Conservation (phyloP, 2,797 vertebrate species). For the Characodon lateralis region DNA sequence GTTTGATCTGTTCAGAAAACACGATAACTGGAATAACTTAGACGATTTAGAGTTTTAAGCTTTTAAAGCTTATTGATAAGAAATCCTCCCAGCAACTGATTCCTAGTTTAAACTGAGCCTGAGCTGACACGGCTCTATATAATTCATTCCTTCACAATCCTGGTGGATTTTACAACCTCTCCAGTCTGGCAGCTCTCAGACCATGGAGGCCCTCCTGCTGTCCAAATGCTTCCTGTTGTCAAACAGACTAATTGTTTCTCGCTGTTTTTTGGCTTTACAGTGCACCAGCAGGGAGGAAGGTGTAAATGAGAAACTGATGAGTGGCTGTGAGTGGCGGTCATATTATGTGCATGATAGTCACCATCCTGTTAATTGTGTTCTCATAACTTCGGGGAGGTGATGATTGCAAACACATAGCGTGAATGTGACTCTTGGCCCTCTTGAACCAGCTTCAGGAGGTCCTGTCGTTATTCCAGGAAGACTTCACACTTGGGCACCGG, state of each 20-base stretch:
- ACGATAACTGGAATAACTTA: background rate
- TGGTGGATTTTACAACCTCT: conserved; percentile 6
- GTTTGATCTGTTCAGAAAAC: background rate
- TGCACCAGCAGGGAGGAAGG: conserved; percentile 24
- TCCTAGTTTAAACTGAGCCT: background rate
- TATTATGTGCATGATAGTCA: conserved; percentile 41
- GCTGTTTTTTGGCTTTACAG: conserved; percentile 13
- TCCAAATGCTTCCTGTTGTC: conserved; percentile 52
- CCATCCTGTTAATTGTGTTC: conserved; percentile 64
- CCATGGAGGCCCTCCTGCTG: conserved; percentile 7
- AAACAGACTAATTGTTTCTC: conserved; percentile 27
- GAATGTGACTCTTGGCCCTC: conserved; percentile 23
- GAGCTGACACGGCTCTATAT: conserved; percentile 3
- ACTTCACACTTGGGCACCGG: conserved; percentile 63
- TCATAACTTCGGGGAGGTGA: conserved; percentile 48
- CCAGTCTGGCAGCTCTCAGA: conserved; percentile 28
- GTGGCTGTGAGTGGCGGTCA: conserved; percentile 9
- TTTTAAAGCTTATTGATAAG: background rate
- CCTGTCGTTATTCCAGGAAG: conserved; percentile 48
- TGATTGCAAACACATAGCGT: conserved; percentile 40
- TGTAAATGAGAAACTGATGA: conserved; percentile 64
- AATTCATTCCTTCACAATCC: conserved; percentile 2
- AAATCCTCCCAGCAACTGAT: background rate
- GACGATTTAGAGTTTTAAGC: background rate
- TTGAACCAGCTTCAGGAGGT: conserved; percentile 18